Evolutionary conservation across 2,888 invertebrate genomes (phyloP).

Genomic region (Blastobasis adustella): DNA sequence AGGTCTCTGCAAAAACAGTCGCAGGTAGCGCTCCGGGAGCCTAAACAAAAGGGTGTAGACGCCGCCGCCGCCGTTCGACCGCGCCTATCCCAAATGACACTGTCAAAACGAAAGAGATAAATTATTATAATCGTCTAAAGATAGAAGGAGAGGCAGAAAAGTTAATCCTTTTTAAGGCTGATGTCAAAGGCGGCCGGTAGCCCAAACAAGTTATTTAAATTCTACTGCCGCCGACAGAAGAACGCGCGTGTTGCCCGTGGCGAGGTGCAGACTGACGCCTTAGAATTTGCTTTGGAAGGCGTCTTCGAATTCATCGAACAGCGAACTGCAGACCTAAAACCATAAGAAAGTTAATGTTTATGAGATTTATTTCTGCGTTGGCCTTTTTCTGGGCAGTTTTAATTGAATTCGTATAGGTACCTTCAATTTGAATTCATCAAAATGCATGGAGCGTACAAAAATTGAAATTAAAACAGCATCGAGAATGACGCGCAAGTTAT

Average conservation of each 20-base stretch:
- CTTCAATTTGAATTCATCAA: too few relatives aligned
- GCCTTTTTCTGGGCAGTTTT: too few relatives aligned
- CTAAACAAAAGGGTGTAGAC: conserved; percentile 1
- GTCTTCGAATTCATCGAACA: too few relatives aligned
- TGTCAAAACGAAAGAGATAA: conserved; percentile 37
- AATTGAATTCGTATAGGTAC: too few relatives aligned
- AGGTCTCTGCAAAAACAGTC: conserved; percentile 61
- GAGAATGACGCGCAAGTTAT: conserved; percentile 35
- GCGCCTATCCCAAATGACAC: conserved; percentile 39
- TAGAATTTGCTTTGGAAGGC: not conserved
- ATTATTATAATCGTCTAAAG: conserved; percentile 23
- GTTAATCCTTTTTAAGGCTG: conserved; percentile 39
- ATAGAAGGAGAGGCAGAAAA: conserved; percentile 41
- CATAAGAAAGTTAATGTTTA: too few relatives aligned
- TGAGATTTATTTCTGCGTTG: too few relatives aligned
- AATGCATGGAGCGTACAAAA: conserved; percentile 18
- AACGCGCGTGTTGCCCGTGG: conserved; percentile 37
- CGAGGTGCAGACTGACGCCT: conserved; percentile 10
- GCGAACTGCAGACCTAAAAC: too few relatives aligned
- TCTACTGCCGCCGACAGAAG: conserved; percentile 39
- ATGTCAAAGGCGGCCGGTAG: conserved; percentile 58
- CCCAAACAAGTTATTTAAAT: conserved; percentile 70
- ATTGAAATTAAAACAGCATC: conserved; percentile 43
- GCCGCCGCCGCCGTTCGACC: not conserved
- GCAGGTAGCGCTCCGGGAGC: conserved; percentile 26